A percentile compares a stretch with the other conserved stretches of the same genome.
phyloP scores from a whole-genome alignment of 2,113 vertebrate species.

The Etheostoma cragini region DNA sequence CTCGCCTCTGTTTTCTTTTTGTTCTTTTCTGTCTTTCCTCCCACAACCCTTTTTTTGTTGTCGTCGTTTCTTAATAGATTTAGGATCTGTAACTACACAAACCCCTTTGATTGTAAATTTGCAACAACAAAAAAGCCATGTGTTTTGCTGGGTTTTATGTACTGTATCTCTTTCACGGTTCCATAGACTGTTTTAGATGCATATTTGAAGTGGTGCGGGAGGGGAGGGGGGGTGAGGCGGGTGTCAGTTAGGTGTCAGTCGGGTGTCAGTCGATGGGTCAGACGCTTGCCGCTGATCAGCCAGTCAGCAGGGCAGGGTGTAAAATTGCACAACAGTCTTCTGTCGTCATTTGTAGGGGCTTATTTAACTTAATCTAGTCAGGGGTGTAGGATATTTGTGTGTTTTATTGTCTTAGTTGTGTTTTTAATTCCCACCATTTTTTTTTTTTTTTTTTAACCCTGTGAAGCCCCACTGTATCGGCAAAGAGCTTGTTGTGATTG shows the following conservation, averaged over 20 bases:
- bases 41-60: neutral
- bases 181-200: conserved; percentile 35
- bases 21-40: neutral
- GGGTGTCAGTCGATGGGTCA: conserved; percentile 26
- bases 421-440: conserved; percentile 29
- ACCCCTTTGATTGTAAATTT: conserved; percentile 51
- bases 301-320: conserved; percentile 76
- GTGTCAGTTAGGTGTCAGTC: too few relatives aligned
- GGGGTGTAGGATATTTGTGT: conserved; percentile 51
- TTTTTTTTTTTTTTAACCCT: conserved; percentile 20
- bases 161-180: conserved; percentile 63
- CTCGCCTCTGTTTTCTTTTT: conserved; percentile 25
- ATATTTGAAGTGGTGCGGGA: neutral
- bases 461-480: conserved; percentile 60
- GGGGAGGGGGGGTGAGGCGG: neutral
- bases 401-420: conserved; percentile 48
- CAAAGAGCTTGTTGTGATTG: conserved; percentile 56
- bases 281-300: conserved; percentile 76
- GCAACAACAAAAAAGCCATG: conserved; percentile 2
- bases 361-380: conserved; percentile 62
- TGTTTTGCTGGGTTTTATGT: conserved; percentile 66
- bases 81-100: conserved; percentile 23
- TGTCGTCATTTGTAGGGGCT: conserved; percentile 52
- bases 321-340: conserved; percentile 66
- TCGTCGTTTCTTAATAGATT: conserved; percentile 12